These are phyloP conservation scores for Acleris laterana DNA, from an alignment of 2,888 invertebrate species.

Conservation along the genomic window DNA sequence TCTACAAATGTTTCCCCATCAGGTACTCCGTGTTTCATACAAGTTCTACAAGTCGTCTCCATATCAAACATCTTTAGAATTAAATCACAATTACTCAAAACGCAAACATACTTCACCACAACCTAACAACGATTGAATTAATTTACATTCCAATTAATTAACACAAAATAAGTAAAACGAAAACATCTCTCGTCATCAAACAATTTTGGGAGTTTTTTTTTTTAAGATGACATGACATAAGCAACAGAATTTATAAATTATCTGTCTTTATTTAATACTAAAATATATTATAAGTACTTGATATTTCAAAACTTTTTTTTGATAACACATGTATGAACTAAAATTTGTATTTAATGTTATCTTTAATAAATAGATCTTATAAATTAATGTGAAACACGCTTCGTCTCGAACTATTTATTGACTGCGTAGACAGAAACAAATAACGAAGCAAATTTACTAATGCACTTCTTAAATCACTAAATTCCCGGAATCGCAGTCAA, in stretches of 20 bases:
- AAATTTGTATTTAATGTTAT: too few species aligned
- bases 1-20: slow-evolving; percentile 58
- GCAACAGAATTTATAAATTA: neutral
- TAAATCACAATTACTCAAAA: neutral
- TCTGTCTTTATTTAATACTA: neutral
- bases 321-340: too few species aligned
- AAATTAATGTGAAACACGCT: too few species aligned
- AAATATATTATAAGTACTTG: too few species aligned
- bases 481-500: slow-evolving; percentile 9
- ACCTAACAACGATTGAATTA: slow-evolving; percentile 6
- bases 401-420: too few species aligned
- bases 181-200: slow-evolving; percentile 33
- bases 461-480: neutral
- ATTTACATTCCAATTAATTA: slow-evolving; percentile 24
- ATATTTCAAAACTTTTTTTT: too few species aligned
- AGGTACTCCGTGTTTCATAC: slow-evolving; percentile 65
- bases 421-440: slow-evolving; percentile 23
- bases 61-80: slow-evolving; percentile 57
- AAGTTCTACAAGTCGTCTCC: slow-evolving; percentile 68
- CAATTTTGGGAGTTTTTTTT: slow-evolving; percentile 10
- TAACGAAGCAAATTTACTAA: neutral
- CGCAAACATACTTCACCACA: neutral
- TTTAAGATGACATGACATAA: neutral
- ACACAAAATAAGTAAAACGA: slow-evolving; percentile 11
- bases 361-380: too few species aligned